Percentiles rank a stretch among this genome's conserved stretches.
These are phyloP conservation scores for Melinopterus prodromus DNA, from an alignment of 2,888 invertebrate genomes.

Conservation along the genomic window DNA sequence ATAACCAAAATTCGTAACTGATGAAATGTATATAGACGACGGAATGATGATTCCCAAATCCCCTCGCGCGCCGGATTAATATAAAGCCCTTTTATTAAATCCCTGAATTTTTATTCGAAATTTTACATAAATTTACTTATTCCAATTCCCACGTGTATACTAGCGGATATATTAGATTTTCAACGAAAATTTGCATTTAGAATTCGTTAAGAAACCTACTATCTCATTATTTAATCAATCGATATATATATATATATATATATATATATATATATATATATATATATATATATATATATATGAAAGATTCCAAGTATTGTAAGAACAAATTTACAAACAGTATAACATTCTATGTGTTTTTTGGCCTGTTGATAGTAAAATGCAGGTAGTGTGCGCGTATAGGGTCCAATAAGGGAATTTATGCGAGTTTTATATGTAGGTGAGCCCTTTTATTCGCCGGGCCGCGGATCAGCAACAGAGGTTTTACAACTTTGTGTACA, in stretches of 20 bases:
- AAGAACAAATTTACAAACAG: neutral
- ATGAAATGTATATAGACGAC: slow-evolving; percentile 20
- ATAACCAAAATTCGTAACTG: neutral
- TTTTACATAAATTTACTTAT: slow-evolving; percentile 9
- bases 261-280: no score
- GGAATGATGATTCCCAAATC: slow-evolving; percentile 5
- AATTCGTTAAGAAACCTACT: no score
- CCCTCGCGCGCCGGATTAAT: slow-evolving; percentile 12
- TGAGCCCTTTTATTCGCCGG: neutral
- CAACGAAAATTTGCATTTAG: no score
- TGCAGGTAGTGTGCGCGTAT: neutral
- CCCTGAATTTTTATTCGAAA: slow-evolving; percentile 22
- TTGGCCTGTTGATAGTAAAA: neutral
- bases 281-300: no score
- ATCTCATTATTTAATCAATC: no score
- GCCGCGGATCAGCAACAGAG: slow-evolving; percentile 7
- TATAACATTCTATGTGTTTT: neutral
- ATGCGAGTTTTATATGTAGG: neutral
- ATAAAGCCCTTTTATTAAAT: slow-evolving; percentile 22
- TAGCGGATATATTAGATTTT: no score
- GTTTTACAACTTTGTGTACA: slow-evolving; percentile 39
- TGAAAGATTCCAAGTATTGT: no score
- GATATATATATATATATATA: no score
- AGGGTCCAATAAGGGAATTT: neutral
- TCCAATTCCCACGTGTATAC: neutral